Conservation (phyloP, 2,888 invertebrate species). For the Metalampra italica region DNA sequence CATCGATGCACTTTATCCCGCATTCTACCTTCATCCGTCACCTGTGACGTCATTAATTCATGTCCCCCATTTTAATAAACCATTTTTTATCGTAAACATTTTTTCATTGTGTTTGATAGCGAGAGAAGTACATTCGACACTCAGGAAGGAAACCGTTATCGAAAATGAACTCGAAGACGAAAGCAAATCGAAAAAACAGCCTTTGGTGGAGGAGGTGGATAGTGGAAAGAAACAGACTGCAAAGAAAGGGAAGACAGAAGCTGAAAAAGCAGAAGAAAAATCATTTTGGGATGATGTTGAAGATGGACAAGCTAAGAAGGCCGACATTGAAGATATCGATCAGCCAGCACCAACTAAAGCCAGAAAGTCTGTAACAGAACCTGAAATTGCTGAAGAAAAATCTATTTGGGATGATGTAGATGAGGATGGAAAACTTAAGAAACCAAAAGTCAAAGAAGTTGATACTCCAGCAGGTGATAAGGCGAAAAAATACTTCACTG, state of each 20-base stretch:
- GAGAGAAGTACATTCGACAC: slow-evolving; percentile 71
- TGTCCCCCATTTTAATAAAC: slow-evolving; percentile 20
- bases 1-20: slow-evolving; percentile 29
- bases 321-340: slow-evolving; percentile 36
- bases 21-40: slow-evolving; percentile 34
- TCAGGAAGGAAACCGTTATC: slow-evolving; percentile 64
- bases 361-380: slow-evolving; percentile 35
- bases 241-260: slow-evolving; percentile 41
- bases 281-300: slow-evolving; percentile 53
- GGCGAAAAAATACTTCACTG: slow-evolving; percentile 44
- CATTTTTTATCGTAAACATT: slow-evolving; percentile 42
- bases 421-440: slow-evolving; percentile 29
- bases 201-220: slow-evolving; percentile 39
- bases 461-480: slow-evolving; percentile 31
- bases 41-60: slow-evolving; percentile 55
- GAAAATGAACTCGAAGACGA: slow-evolving; percentile 72
- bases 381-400: slow-evolving; percentile 35
- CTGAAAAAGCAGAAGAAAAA: slow-evolving; percentile 45
- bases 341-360: slow-evolving; percentile 24
- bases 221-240: slow-evolving; percentile 35
- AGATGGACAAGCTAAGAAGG: slow-evolving; percentile 37
- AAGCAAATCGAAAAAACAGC: slow-evolving; percentile 36
- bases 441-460: slow-evolving; percentile 35
- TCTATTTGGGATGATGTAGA: slow-evolving; percentile 39
- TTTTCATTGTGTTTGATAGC: slow-evolving; percentile 64